A percentile compares a stretch with the other conserved stretches of the same genome.
phyloP scores from a whole-genome alignment of 1,140 invertebrate genomes.

The Littorina saxatilis region DNA sequence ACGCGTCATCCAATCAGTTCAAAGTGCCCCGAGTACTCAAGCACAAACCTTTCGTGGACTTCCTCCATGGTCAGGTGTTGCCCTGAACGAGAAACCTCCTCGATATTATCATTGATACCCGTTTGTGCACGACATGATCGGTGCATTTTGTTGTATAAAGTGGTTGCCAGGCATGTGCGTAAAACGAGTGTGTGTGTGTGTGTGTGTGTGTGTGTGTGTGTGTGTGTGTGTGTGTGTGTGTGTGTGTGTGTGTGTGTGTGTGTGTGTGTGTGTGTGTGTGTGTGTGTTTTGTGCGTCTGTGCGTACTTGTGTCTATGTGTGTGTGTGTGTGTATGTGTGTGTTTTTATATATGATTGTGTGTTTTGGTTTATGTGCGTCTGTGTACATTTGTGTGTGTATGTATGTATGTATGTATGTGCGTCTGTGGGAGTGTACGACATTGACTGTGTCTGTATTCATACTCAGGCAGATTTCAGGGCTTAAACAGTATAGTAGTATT shows the following conservation, averaged over 20 bases:
- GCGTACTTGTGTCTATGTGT: not conserved
- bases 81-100: not conserved
- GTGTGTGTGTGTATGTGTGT: constrained; percentile 14
- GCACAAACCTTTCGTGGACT: constrained; percentile 59
- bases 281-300: not conserved
- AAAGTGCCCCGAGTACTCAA: constrained; percentile 71
- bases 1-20: constrained; percentile 69
- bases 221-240: constrained; percentile 2
- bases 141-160: not conserved
- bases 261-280: not conserved
- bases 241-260: not conserved
- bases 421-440: not conserved
- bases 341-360: not conserved
- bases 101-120: not conserved
- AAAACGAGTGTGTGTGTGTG: not conserved
- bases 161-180: too few species aligned
- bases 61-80: constrained; percentile 22
- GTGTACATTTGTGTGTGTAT: not conserved
- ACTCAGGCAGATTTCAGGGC: not conserved
- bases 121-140: not conserved
- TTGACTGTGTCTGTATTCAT: not conserved
- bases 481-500: too few species aligned
- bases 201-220: not conserved
- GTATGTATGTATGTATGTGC: not conserved
- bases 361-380: not conserved